A percentile compares a stretch with the other conserved stretches of the same genome.
Evolutionary conservation across 35 echinoderm and acorn worm species (phyloP).

Genomic region (Ptychodera flava): DNA sequence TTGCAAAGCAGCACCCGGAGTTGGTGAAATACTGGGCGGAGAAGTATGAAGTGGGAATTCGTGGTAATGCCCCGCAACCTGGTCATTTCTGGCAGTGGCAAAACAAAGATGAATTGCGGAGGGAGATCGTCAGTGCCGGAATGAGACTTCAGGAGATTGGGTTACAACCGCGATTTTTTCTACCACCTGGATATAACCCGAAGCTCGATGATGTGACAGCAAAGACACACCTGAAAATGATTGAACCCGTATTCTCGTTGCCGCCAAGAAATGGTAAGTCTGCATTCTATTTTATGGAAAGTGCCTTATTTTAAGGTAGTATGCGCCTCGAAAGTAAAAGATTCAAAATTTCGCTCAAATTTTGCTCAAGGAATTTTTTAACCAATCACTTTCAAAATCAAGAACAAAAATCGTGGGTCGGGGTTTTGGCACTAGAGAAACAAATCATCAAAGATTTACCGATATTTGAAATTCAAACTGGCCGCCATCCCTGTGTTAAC

Average conservation of each 20-base stretch:
- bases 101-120: background rate
- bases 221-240: background rate
- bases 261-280: slow-evolving; percentile 25
- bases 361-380: no score
- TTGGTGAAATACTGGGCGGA: background rate
- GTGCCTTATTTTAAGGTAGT: no score
- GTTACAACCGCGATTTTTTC: slow-evolving; percentile 2
- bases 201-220: background rate
- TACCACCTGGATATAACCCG: background rate
- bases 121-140: slow-evolving; percentile 16
- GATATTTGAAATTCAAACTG: no score
- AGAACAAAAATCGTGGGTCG: no score
- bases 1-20: background rate
- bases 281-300: background rate
- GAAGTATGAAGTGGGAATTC: background rate
- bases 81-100: background rate
- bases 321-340: no score
- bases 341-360: no score
- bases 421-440: no score
- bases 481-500: no score
- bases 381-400: no score
- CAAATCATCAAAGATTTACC: no score
- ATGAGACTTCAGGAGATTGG: slow-evolving; percentile 24
- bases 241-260: slow-evolving; percentile 28
- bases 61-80: background rate